Evolutionary conservation across 2,113 vertebrate species (phyloP).

Genomic region (Cathartes aura): DNA sequence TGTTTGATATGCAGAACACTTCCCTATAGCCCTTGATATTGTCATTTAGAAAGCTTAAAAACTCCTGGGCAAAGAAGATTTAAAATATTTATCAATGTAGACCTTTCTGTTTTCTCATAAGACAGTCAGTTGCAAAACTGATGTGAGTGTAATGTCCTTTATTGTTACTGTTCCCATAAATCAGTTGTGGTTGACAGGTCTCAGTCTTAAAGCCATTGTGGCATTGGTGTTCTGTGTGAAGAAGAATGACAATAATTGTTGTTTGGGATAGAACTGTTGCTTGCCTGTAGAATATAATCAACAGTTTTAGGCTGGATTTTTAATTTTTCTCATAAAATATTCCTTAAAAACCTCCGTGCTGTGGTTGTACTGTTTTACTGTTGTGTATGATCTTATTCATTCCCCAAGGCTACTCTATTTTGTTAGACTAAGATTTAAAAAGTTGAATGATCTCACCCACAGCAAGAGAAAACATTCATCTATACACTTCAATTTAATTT

Average conservation of each 20-base stretch:
- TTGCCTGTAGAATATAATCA: neutral
- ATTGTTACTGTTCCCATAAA: neutral
- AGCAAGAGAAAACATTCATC: neutral
- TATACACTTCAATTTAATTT: neutral
- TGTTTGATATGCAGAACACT: conserved; percentile 30
- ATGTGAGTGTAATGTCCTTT: conserved; percentile 9
- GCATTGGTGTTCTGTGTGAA: neutral
- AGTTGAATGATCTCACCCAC: neutral
- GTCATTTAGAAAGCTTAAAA: conserved; percentile 43
- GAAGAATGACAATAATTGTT: conserved; percentile 28
- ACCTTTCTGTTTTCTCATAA: conserved; percentile 29
- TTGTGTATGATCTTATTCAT: neutral
- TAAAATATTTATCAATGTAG: conserved; percentile 67
- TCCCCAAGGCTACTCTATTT: neutral
- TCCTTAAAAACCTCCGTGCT: neutral
- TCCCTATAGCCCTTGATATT: conserved; percentile 15
- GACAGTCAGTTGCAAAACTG: neutral
- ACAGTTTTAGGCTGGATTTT: neutral
- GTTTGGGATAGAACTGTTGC: neutral
- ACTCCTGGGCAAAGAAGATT: conserved; percentile 13
- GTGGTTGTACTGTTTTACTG: neutral
- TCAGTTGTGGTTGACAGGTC: neutral
- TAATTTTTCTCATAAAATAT: neutral
- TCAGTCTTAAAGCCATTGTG: neutral
- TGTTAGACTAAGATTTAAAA: neutral